Percentiles rank a stretch among this genome's conserved stretches.
Evolutionary conservation across 1,140 invertebrate species (phyloP).

Genomic region (Plutomurus gul): DNA sequence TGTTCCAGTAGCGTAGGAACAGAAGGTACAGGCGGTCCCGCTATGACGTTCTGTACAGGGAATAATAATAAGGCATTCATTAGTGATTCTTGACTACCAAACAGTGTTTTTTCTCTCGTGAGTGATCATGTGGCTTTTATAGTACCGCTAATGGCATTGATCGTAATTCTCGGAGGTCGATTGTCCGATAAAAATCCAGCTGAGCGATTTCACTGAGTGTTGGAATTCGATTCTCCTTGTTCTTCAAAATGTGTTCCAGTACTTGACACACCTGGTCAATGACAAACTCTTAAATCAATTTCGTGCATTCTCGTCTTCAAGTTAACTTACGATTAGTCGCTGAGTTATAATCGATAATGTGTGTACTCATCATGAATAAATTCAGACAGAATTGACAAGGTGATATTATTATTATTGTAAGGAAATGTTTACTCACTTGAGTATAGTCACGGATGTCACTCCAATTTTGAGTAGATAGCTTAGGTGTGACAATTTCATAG

Average conservation of each 20-base stretch:
- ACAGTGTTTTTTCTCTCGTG: too few species aligned
- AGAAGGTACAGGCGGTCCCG: slow-evolving; percentile 29
- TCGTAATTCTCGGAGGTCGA: slow-evolving; percentile 83
- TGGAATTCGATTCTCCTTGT: slow-evolving; percentile 67
- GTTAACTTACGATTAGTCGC: neutral
- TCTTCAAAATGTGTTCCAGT: slow-evolving; percentile 78
- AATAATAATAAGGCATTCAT: neutral
- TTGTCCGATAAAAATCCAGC: slow-evolving; percentile 81
- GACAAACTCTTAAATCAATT: slow-evolving; percentile 28
- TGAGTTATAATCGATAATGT: neutral
- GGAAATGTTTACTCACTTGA: slow-evolving; percentile 61
- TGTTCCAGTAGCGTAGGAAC: slow-evolving; percentile 34
- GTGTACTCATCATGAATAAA: neutral
- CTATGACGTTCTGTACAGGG: slow-evolving; percentile 37
- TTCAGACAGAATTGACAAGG: neutral
- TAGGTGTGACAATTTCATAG: slow-evolving; percentile 73
- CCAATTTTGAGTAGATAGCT: slow-evolving; percentile 72
- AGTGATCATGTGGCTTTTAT: too few species aligned
- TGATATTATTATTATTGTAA: neutral
- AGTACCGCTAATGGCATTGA: slow-evolving; percentile 64
- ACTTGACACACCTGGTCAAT: slow-evolving; percentile 75
- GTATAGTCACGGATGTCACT: slow-evolving; percentile 74
- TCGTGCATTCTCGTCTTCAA: neutral
- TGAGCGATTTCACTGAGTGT: slow-evolving; percentile 76
- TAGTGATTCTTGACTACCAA: too few species aligned